A percentile compares a stretch with the other conserved stretches of the same genome.
phyloP scores from a whole-genome alignment of 1,140 invertebrate species.

The Drosophila yakuba region DNA sequence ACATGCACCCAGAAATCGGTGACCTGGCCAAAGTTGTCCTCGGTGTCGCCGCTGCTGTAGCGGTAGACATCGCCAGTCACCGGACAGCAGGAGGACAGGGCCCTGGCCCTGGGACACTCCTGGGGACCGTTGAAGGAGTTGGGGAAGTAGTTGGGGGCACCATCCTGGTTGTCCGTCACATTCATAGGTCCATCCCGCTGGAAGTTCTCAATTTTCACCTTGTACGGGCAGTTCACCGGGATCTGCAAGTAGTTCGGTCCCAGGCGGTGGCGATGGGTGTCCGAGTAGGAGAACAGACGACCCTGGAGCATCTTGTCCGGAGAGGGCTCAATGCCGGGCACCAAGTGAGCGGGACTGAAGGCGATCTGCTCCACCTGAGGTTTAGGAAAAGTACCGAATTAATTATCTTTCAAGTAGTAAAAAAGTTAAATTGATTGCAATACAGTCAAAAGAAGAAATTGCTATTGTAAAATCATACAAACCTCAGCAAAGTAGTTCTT shows the following conservation, averaged over 20 bases:
- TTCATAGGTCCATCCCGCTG: slow-evolving; percentile 94
- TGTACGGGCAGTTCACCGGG: slow-evolving; percentile 97
- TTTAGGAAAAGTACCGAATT: neutral
- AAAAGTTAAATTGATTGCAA: too few relatives aligned
- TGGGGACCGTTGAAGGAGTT: slow-evolving; percentile 96
- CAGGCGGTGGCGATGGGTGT: slow-evolving; percentile 97
- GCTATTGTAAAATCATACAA: too few relatives aligned
- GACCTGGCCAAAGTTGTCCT: slow-evolving; percentile 96
- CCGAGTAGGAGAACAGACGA: slow-evolving; percentile 96
- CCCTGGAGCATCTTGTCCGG: slow-evolving; percentile 98
- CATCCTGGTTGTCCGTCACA: slow-evolving; percentile 88
- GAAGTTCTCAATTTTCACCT: slow-evolving; percentile 89
- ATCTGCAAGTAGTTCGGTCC: slow-evolving; percentile 97
- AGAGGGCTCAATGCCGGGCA: slow-evolving; percentile 95
- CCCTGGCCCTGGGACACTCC: slow-evolving; percentile 86
- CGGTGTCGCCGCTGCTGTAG: slow-evolving; percentile 91
- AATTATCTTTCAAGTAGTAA: neutral
- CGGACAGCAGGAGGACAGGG: slow-evolving; percentile 86
- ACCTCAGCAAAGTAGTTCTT: slow-evolving; percentile 96
- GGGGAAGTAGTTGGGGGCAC: slow-evolving; percentile 97
- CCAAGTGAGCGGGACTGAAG: slow-evolving; percentile 95
- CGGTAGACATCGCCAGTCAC: slow-evolving; percentile 89
- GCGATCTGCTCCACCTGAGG: slow-evolving; percentile 94
- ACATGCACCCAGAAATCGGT: slow-evolving; percentile 92
- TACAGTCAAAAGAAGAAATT: too few relatives aligned